Base-by-base conservation (phyloP, 2,797 vertebrate species). In the Alcedo quadribrachys region DNA sequence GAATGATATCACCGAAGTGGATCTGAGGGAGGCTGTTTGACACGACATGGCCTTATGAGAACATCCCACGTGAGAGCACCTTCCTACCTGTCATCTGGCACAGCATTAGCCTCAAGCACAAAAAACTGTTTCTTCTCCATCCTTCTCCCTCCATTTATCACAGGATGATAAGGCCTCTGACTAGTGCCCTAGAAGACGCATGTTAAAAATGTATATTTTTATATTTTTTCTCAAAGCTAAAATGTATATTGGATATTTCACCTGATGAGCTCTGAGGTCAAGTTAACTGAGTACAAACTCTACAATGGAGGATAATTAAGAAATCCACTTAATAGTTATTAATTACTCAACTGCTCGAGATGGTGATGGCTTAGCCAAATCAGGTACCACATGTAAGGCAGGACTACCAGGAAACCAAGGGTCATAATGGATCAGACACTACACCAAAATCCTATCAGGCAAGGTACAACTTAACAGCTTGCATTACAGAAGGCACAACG, bases 371-470 rank as follows among this genome's bases (percentile, higher is more conserved):
- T 80, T 2, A 46, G 46, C 21, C 69, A 65, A 18, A 20, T 16
- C 19, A 21, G 53, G 13, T 4, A 12, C 17, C 60, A 12, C 54
- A 68, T 4, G 3, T 30, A 35, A 46, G 42, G 42, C 54, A 15
- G 35, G 14, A 2, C 9, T 57, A 30, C 10, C 10, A 32, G 8
- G 16, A 67, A 85, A 57, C 15, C 54, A 51, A 33, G 20, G 28
- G 5, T 3, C 33, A 0, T 2, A 33, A 35, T 33, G 42, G 65
- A 81, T 32, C 27, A 20, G 62, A 35, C 17, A 40, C 5, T 24
- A 42, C 19, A 69, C 17, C 57, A 9, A 28, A 70, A 30, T 4
- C 3, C 0, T 0, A 63, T 2, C 40, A 4, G 50, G 4, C 11
- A 17, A 11, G 48, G 40, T 24, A 70, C 37, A 15, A 5, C 11